Evolutionary conservation across 2,113 vertebrate genomes (phyloP), one percentile per base, ranked within the genome.

Genomic region (Edolisoma coerulescens): DNA sequence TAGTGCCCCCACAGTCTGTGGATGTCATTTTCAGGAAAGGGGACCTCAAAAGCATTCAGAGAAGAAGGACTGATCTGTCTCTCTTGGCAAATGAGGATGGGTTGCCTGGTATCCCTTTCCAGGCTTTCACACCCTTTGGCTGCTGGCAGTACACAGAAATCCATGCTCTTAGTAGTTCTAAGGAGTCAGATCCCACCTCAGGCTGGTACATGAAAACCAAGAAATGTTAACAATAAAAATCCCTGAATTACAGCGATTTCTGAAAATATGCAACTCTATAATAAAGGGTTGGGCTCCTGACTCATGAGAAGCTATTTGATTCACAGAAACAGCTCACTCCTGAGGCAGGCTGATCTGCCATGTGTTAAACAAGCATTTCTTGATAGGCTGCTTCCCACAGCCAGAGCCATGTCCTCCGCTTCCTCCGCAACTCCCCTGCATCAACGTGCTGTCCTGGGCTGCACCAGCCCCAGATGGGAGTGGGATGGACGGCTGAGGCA

Each of bases 331-430:
- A 78, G 47, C 71, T 93, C 69, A 5, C 27, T 95, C 47, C 56
- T 17, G 52, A 77, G 64, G 64, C 60, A 77, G 59, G 47, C 21
- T 28, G 12, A 78, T 41, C 73, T 59, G 44, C 56, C 1, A 0
- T 71, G 39, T 1, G 1, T 63, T 78, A 79, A 84, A 93, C 89
- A 79, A 79, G 87, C 87, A 92, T 87, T 94, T 95, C 91, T 82
- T 73, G 93, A 94, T 17, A 53, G 69, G 69, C 70, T 95, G 77
- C 87, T 92, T 87, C 87, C 61, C 33, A 49, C 27, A 82, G 53
- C 24, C 76, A 60, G 44, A 71, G 60, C 52, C 4, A 2, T 4
- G 1, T 69, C 70, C 28, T 64, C 18, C 68, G 9, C 56, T 95
- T 84, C 73, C 59, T 90, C 42, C 68, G 9, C 9, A 33, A 0